Conservation (phyloP, 1,140 invertebrate genomes). For the Drosophila simulans region DNA sequence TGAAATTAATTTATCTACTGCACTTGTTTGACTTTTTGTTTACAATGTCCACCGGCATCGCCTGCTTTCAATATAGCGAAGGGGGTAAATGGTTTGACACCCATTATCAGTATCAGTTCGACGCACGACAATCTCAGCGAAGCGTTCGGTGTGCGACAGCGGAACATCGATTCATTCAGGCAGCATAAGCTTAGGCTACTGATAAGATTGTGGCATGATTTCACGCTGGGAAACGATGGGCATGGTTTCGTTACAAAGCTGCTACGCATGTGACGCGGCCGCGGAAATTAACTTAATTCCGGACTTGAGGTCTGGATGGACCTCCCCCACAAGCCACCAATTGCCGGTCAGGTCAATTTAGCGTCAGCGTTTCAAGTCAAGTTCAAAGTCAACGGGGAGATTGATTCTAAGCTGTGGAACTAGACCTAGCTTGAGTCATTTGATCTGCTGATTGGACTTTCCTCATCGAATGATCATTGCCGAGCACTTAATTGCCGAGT, state of each 20-base stretch:
- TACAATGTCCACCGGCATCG: conserved; percentile 6
- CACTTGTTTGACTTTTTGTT: conserved; percentile 26
- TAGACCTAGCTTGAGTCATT: conserved; percentile 21
- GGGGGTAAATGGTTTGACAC: conserved; percentile 3
- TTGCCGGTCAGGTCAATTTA: conserved; percentile 32
- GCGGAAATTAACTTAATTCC: not conserved
- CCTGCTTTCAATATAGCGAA: not conserved
- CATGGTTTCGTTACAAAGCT: conserved; percentile 24
- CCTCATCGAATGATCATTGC: conserved; percentile 52
- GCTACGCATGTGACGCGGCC: conserved; percentile 18
- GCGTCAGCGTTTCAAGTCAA: conserved; percentile 16
- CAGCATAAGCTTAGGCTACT: conserved; percentile 35
- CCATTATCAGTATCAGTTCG: conserved; percentile 21
- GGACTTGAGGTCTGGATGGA: not conserved
- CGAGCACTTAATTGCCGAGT: conserved; percentile 9
- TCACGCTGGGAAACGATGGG: conserved; percentile 7
- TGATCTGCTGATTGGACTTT: conserved; percentile 39
- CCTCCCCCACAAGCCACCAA: conserved; percentile 19
- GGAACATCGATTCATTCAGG: conserved; percentile 32
- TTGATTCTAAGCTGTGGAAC: not conserved
- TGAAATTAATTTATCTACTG: conserved; percentile 8
- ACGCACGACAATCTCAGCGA: conserved; percentile 18
- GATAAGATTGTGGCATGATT: conserved; percentile 75
- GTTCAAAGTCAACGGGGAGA: conserved; percentile 59
- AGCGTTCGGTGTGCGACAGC: conserved; percentile 17